A percentile compares a stretch with the other conserved stretches of the same genome.
Evolutionary conservation across 2,113 vertebrate genomes (phyloP).

Genomic region (Hyperoodon ampullatus): DNA sequence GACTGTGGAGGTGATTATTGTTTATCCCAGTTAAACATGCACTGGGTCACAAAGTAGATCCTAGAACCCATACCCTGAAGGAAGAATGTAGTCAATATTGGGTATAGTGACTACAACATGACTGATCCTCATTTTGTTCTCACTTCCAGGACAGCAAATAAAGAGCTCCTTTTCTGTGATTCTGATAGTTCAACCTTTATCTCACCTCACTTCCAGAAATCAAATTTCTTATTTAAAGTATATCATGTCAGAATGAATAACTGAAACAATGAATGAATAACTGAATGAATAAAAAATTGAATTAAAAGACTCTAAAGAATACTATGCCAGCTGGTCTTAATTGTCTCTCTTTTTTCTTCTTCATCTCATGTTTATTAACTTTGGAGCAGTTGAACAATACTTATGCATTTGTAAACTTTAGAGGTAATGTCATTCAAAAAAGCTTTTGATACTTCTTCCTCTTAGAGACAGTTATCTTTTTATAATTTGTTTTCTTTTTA

Average conservation of each 20-base stretch:
- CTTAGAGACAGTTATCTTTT: background rate
- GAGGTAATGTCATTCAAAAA: background rate
- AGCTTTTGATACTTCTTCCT: background rate
- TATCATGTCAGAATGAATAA: background rate
- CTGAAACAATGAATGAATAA: background rate
- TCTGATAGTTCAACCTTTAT: background rate
- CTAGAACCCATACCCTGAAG: background rate
- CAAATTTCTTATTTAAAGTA: background rate
- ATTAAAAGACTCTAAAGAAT: background rate
- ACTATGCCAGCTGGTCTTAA: background rate
- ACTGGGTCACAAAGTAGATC: background rate
- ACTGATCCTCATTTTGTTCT: background rate
- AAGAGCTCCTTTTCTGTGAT: background rate
- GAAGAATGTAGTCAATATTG: background rate
- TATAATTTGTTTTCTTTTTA: background rate
- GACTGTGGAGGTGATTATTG: background rate
- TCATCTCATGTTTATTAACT: slow-evolving; percentile 57
- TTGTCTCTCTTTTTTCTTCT: background rate
- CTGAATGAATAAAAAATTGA: background rate
- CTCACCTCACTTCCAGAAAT: background rate
- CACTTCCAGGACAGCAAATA: background rate
- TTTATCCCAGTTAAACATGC: background rate
- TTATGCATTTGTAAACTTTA: background rate
- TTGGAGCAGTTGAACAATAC: background rate
- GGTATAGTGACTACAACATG: background rate